phyloP scores from a whole-genome alignment of 1,140 invertebrate species.

The Heliconius hermathena region DNA sequence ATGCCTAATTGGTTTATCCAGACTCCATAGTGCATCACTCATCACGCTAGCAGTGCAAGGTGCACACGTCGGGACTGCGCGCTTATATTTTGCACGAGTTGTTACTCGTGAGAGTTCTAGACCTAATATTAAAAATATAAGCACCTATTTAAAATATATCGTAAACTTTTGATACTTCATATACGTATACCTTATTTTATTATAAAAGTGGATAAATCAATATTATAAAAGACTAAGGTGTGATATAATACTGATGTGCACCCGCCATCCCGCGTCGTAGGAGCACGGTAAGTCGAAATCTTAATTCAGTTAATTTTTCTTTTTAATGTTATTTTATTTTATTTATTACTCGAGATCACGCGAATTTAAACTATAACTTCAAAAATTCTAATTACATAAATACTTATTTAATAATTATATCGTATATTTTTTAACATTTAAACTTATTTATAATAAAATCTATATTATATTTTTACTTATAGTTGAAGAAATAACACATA shows the following conservation, averaged over 20 bases:
- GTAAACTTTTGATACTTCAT: neutral
- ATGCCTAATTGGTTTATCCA: neutral
- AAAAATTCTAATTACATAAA: too few relatives aligned
- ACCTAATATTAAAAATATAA: too few relatives aligned
- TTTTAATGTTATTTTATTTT: neutral
- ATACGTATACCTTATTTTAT: neutral
- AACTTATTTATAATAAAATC: too few relatives aligned
- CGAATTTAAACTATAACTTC: too few relatives aligned
- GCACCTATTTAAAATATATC: too few relatives aligned
- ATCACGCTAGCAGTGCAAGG: neutral
- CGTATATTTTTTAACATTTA: too few relatives aligned
- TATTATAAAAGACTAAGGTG: neutral
- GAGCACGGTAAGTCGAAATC: neutral
- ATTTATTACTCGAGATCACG: too few relatives aligned
- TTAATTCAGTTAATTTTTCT: neutral
- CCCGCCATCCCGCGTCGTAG: neutral
- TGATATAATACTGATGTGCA: neutral
- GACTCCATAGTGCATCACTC: constrained; percentile 1
- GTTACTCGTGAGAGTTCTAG: neutral
- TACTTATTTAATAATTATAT: too few relatives aligned
- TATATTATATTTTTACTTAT: too few relatives aligned
- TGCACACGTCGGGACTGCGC: neutral
- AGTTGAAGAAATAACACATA: too few relatives aligned
- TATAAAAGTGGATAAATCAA: neutral
- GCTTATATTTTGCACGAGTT: neutral